A percentile compares a stretch with the other conserved stretches of the same genome.
Conservation (phyloP, 2,888 invertebrate genomes). For the Ochropacha duplaris region DNA sequence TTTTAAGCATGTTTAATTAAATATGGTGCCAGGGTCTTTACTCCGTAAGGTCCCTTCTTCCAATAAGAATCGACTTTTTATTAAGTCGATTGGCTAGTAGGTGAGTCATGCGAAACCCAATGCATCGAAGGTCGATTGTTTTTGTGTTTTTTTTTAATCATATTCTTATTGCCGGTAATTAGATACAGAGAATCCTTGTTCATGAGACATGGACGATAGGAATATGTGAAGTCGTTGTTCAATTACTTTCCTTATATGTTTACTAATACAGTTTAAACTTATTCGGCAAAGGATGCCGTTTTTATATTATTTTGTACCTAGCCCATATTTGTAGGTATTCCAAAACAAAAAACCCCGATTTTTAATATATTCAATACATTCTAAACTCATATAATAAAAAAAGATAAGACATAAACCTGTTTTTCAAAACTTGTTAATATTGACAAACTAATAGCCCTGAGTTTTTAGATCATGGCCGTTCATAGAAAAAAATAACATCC, state of each 20-base stretch:
- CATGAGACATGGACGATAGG: conserved; percentile 28
- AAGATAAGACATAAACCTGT: too few species aligned
- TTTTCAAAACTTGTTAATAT: too few species aligned
- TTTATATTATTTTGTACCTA: too few species aligned
- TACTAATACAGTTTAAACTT: conserved; percentile 19
- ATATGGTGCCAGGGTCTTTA: background rate
- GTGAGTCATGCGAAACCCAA: conserved; percentile 10
- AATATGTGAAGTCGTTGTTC: conserved; percentile 24
- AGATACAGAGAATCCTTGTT: conserved; percentile 52
- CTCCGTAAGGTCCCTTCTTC: background rate
- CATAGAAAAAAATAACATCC: too few species aligned
- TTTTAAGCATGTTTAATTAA: too few species aligned
- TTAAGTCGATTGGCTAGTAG: background rate
- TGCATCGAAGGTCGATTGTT: conserved; percentile 13
- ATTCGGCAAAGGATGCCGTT: too few species aligned
- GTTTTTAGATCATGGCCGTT: too few species aligned
- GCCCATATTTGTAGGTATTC: too few species aligned
- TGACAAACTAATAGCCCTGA: too few species aligned
- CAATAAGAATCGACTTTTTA: background rate
- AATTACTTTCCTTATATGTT: conserved; percentile 4
- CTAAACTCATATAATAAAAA: too few species aligned
- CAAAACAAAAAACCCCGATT: too few species aligned
- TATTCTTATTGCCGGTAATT: conserved; percentile 36
- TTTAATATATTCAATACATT: too few species aligned
- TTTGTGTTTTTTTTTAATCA: conserved; percentile 17